Evolutionary conservation across 2,797 vertebrate species (phyloP), one percentile per base, ranked within the genome.

Genomic region (Amazona ochrocephala): DNA sequence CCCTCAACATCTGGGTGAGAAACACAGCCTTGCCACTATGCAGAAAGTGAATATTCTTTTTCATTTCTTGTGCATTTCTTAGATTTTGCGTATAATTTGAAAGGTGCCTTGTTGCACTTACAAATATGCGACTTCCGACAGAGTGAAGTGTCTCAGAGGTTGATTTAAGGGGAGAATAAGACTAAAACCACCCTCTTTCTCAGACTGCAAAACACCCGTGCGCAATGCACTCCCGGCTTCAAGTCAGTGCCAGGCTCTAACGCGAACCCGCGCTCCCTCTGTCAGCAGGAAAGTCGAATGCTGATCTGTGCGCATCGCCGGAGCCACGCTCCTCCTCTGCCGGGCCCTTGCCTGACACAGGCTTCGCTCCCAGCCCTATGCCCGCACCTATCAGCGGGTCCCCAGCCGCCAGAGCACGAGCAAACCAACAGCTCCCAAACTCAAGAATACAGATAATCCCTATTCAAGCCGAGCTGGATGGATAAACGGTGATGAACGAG

Each of bases 221-320:
- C n/a, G 24, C 47, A 30, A 11, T 0, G 29, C 16, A 16, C 67
- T 87, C 79, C 32, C 9, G 4, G 77, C 61, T 41, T 29, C 10
- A 62, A 62, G n/a, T 4, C 81, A 27, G 81, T 41, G 92, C 80
- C 86, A 81, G 92, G 73, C 80, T 92, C 66, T 14, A 82, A 67
- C 5, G 19, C 34, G 20, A 87, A 77, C 64, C 92, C 20, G 41
- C 51, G 8, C 82, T 89, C 82, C 74, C 85, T 90, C 93, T 82
- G 92, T 93, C 95, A 95, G 94, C 90, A 87, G 88, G 70, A 84
- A 90, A 90, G 29, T 41, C 77, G 1, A 1, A 41, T 1, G 24
- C 76, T 58, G 24, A 86, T 89, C 88, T 27, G 26, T 3, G 89
- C 78, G 67, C 84, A 30, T 27, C 3, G 15, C 77, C 10, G 15